Conservation (phyloP, 2,888 invertebrate species). For the Caenorhabditis zanzibari region DNA sequence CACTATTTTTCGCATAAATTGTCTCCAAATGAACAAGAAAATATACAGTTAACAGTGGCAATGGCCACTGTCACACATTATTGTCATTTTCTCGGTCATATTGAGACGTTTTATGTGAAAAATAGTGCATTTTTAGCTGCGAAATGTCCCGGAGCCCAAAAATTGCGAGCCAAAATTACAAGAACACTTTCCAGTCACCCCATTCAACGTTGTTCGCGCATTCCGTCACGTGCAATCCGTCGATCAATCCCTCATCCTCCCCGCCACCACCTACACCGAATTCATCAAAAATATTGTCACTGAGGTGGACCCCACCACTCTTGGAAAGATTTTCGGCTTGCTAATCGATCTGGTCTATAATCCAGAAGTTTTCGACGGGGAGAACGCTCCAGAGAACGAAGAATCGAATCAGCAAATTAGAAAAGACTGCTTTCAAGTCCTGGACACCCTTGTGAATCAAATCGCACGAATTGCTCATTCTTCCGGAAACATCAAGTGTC, state of each 20-base stretch:
- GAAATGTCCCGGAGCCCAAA: too few relatives aligned
- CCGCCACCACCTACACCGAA: conserved; percentile 44
- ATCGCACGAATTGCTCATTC: conserved; percentile 50
- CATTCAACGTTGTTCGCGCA: conserved; percentile 68
- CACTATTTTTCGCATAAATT: too few relatives aligned
- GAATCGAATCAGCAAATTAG: conserved; percentile 1
- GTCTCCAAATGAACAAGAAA: too few relatives aligned
- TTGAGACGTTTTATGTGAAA: too few relatives aligned
- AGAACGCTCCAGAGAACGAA: conserved; percentile 24
- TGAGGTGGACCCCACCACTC: conserved; percentile 59
- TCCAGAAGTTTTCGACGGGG: conserved; percentile 34
- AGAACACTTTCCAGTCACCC: conserved; percentile 60
- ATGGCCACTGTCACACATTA: too few relatives aligned
- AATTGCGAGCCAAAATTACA: too few relatives aligned
- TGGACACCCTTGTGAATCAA: conserved; percentile 46
- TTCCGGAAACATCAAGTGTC: conserved; percentile 22
- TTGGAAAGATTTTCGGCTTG: conserved; percentile 61
- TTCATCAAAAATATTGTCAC: conserved; percentile 60
- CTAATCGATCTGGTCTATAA: conserved; percentile 60
- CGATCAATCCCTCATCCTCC: conserved; percentile 62
- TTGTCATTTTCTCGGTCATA: too few relatives aligned
- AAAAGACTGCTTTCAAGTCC: conserved; percentile 29
- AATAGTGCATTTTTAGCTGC: too few relatives aligned
- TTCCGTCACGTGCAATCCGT: conserved; percentile 62
- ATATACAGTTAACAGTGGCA: too few relatives aligned